Percentiles rank a stretch among this genome's conserved stretches.
Evolutionary conservation across 2,797 vertebrate genomes (phyloP).

Genomic region (Tokudaia tokunoshimensis): DNA sequence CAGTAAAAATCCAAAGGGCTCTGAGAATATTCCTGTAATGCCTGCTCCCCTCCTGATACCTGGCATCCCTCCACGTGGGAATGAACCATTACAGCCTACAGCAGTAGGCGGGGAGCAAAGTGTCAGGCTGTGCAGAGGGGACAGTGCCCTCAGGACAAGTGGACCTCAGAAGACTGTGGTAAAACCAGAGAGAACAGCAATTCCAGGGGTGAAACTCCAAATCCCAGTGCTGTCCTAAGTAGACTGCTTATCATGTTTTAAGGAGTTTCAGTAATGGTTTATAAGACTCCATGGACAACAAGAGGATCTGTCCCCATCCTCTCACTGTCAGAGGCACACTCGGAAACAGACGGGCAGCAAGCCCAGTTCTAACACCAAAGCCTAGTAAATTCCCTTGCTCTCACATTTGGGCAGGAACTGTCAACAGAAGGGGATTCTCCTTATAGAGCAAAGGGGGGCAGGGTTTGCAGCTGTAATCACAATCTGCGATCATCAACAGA

Average conservation of each 20-base stretch:
- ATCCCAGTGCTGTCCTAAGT: neutral
- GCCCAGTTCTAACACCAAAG: neutral
- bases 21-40: neutral
- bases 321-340: neutral
- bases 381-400: neutral
- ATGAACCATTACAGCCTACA: neutral
- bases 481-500: neutral
- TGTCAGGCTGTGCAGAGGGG: neutral
- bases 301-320: neutral
- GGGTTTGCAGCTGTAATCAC: neutral
- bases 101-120: neutral
- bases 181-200: neutral
- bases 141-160: neutral
- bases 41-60: neutral
- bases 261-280: neutral
- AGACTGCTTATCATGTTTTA: neutral
- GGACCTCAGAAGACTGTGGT: neutral
- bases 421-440: neutral
- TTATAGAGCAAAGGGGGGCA: neutral
- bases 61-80: neutral
- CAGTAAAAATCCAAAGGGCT: slow-evolving; percentile 4
- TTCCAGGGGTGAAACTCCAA: neutral
- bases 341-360: neutral
- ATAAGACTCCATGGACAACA: neutral
- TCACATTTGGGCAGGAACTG: neutral